These are phyloP conservation scores for Mallotus villosus DNA, from an alignment of 2,797 vertebrate genomes.

Conservation along the genomic window DNA sequence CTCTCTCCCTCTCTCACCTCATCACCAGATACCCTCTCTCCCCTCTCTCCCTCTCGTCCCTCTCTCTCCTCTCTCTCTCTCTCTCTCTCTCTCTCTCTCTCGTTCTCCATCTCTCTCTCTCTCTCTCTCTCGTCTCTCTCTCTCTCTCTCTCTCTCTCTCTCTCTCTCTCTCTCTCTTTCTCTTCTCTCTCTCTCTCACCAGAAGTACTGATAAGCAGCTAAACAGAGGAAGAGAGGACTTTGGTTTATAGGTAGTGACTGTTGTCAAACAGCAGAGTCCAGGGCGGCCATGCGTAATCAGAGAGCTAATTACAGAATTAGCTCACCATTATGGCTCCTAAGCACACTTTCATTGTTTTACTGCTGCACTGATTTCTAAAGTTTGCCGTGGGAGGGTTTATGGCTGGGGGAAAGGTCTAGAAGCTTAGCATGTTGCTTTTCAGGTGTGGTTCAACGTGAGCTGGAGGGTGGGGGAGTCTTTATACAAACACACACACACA, in stretches of 20 bases:
- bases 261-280: slow-evolving; percentile 64
- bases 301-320: slow-evolving; percentile 72
- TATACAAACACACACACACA: slow-evolving; percentile 15
- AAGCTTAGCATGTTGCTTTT: slow-evolving; percentile 18
- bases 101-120: background rate
- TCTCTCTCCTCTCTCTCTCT: background rate
- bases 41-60: background rate
- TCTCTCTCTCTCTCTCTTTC: background rate
- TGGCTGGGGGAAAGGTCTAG: slow-evolving; percentile 53
- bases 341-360: slow-evolving; percentile 73
- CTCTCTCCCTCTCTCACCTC: slow-evolving; percentile 14
- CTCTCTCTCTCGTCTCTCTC: background rate
- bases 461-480: background rate
- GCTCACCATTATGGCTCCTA: slow-evolving; percentile 66
- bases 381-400: slow-evolving; percentile 31
- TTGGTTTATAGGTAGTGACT: slow-evolving; percentile 64
- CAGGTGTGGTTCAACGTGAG: slow-evolving; percentile 50
- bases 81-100: no score
- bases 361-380: slow-evolving; percentile 45
- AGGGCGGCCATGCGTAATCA: slow-evolving; percentile 59
- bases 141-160: background rate
- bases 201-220: slow-evolving; percentile 22
- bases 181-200: slow-evolving; percentile 7
- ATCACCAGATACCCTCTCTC: background rate
- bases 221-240: slow-evolving; percentile 53